These are phyloP conservation scores for Uria aalge DNA, from an alignment of 2,113 vertebrate species.

Conservation along the genomic window DNA sequence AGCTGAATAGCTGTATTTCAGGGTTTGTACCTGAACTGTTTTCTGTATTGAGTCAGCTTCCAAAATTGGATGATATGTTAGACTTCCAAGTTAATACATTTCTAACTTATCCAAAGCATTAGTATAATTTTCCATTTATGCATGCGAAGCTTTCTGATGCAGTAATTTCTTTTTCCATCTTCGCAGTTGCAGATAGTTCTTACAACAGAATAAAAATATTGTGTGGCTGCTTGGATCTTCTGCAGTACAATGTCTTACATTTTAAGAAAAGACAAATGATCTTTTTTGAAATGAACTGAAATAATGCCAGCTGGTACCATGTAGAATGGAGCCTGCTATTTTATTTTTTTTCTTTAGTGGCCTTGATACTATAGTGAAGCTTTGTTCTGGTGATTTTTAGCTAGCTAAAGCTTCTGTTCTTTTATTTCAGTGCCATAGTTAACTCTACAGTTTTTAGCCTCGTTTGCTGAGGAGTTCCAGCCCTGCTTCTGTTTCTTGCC, in stretches of 20 bases:
- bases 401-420: neutral
- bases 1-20: neutral
- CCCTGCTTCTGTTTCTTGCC: neutral
- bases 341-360: neutral
- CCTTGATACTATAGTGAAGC: neutral
- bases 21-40: neutral
- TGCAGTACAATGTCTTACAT: neutral
- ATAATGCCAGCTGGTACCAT: conserved; percentile 43
- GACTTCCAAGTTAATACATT: neutral
- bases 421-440: neutral
- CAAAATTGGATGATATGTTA: neutral
- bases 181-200: neutral
- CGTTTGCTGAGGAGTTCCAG: neutral
- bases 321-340: neutral
- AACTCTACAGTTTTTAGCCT: neutral
- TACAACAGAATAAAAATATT: neutral
- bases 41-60: neutral
- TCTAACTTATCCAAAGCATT: neutral
- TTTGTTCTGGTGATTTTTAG: conserved; percentile 31
- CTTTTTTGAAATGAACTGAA: conserved; percentile 13
- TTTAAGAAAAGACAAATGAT: conserved; percentile 17
- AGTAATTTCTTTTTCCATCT: neutral
- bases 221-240: neutral
- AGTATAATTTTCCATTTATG: neutral
- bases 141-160: neutral